These are phyloP conservation scores for Oryzias woworae DNA, from an alignment of 2,113 vertebrate genomes.

Conservation along the genomic window DNA sequence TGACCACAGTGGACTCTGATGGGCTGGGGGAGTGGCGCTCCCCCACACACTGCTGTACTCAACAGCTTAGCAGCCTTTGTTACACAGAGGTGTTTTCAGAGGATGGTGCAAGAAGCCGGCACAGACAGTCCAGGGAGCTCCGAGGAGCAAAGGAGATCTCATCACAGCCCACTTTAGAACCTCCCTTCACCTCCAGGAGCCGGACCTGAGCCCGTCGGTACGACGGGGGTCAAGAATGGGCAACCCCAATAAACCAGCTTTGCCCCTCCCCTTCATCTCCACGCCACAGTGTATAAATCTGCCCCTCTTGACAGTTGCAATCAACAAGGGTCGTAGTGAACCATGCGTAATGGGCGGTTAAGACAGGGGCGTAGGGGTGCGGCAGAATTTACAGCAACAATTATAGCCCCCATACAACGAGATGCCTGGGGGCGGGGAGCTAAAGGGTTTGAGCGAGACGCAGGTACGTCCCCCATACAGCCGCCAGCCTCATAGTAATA, in stretches of 20 bases:
- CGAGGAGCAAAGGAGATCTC: constrained; percentile 49
- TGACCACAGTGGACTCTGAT: constrained; percentile 55
- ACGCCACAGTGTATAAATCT: constrained; percentile 69
- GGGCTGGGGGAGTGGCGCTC: constrained; percentile 47
- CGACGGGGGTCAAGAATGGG: constrained; percentile 51
- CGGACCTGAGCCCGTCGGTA: not conserved
- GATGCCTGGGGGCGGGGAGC: constrained; percentile 40
- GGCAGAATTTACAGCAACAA: constrained; percentile 78
- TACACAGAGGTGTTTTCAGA: constrained; percentile 62
- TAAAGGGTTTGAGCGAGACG: constrained; percentile 19
- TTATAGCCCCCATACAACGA: constrained; percentile 67
- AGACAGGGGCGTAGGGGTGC: constrained; percentile 70
- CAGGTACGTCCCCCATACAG: constrained; percentile 48
- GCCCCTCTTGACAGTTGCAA: constrained; percentile 74
- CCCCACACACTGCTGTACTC: constrained; percentile 50
- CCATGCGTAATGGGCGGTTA: constrained; percentile 76
- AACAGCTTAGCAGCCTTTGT: constrained; percentile 69
- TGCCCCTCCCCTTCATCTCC: constrained; percentile 56
- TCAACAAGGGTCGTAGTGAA: constrained; percentile 77
- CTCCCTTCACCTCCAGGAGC: constrained; percentile 37
- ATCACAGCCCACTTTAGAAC: constrained; percentile 45
- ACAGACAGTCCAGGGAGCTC: constrained; percentile 44
- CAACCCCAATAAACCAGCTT: constrained; percentile 58
- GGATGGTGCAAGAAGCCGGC: constrained; percentile 40
- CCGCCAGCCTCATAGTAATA: constrained; percentile 42